Base-by-base conservation (phyloP, 1,140 invertebrate species). In the Leptinotarsa lineolata region DNA sequence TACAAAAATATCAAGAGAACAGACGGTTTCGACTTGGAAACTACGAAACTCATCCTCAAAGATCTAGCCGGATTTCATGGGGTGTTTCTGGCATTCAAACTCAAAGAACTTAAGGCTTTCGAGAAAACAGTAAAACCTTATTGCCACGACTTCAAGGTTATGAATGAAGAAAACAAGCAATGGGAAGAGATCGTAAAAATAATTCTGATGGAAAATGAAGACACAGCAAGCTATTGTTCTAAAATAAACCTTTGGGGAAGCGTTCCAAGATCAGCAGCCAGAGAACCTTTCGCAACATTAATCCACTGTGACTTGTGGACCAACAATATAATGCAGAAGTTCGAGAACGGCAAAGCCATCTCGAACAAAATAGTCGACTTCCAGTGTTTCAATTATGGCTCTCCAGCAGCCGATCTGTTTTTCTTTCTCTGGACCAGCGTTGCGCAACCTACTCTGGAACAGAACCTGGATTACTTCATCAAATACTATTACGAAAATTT, bases 261-360 rank as follows among this genome's bases (percentile, higher is more conserved):
- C 13, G 21, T 20, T n/a, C 58, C 61, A 6, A 21, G 20, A 63
- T 30, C 61, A 22, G 4, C 24, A 48, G 3, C 46, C 12, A 73
- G 75, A 0, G 84, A 85, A 68, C 83, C 83, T 0, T 89, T 85
- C 82, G 84, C 84, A 0, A 85, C 85, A 0, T 84, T 86, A 15
- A 79, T 85, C 2, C 90, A 90, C 63, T 80, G 84, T 0, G 90
- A 90, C 79, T 84, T 90, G 22, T 90, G 89, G 89, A 81, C 85
- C 11, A 70, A 74, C 16, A 74, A 74, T 39, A 73, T 44, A 8
- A 68, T 68, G 72, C 21, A 71, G 16, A 68, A 58, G 24, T 59
- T 48, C 16, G 20, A 45, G 5, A 67, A 74, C 13, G 39, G 39
- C 3, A 46, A 39, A 2, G 30, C n/a, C 44, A 15, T 60, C 22